Percentiles rank a stretch among this genome's conserved stretches.
These are phyloP conservation scores for Mus musculus DNA, from an alignment of 2,113 vertebrate species.

Conservation along the genomic window DNA sequence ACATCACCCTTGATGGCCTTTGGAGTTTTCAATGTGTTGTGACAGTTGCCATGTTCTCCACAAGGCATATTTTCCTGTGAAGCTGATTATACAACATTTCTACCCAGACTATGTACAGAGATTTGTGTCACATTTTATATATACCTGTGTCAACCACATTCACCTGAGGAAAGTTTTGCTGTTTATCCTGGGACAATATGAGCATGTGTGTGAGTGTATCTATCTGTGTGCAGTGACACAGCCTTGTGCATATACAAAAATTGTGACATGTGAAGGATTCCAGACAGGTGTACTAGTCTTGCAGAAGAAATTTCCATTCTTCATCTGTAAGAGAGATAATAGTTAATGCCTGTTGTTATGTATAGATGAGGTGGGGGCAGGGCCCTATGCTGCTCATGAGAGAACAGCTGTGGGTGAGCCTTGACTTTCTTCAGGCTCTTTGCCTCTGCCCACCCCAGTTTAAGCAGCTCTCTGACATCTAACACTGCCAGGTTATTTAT, in stretches of 20 bases:
- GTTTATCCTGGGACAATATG: background rate
- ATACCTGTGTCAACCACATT: background rate
- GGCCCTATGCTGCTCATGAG: background rate
- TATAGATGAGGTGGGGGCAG: too few species aligned
- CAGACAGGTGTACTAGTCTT: background rate
- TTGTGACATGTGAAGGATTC: background rate
- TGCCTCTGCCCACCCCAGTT: accelerated
- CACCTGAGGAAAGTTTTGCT: background rate
- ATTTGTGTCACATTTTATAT: background rate
- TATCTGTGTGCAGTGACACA: background rate
- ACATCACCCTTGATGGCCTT: background rate
- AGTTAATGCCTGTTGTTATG: background rate
- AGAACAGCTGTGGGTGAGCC: background rate
- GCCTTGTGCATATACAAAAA: background rate
- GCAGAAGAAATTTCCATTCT: background rate
- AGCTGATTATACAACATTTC: background rate
- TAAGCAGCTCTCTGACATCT: background rate
- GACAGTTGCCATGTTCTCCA: background rate
- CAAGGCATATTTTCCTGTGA: background rate
- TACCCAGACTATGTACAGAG: background rate
- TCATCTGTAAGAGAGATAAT: background rate
- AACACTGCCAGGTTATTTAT: background rate
- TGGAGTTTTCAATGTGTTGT: background rate
- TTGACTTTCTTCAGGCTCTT: background rate
- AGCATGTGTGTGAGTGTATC: too few species aligned